Evolutionary conservation across 2,113 vertebrate species (phyloP), one percentile per base, ranked within the genome.

Genomic region (Tapirus terrestris): DNA sequence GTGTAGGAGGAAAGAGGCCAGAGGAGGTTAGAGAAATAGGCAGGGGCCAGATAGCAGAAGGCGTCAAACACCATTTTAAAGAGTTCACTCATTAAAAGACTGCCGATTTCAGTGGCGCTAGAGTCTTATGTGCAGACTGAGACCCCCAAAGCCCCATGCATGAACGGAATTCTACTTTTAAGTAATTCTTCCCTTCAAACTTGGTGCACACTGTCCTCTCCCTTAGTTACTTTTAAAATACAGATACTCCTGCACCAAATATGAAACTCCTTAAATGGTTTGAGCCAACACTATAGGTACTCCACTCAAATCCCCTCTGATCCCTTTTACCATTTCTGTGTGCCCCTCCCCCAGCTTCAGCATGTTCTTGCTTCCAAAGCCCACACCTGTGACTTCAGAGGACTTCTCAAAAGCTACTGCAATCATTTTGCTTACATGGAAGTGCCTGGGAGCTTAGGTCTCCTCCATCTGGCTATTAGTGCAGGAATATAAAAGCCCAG

Each of bases 101-200:
- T 77, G 13, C 29, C 31, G 56, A 67, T 82, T 92, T 97, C 79
- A 93, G n/a, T 92, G 75, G 25, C 65, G 72, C 36, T 83, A 60
- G 51, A 92, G 60, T 76, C 61, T 87, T 96, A 72, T 86, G 11
- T 84, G 33, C 81, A 75, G 48, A 90, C 23, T 65, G 72, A 90
- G 31, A 51, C 20, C 45, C 58, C 25, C 12, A 39, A 81, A 80
- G 23, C 72, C 53, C 21, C 10, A 51, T 36, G 27, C 25, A 72
- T 53, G 39, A 92, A 92, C 23, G 2, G 25, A 96, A 97, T 79
- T 89, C 61, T 81, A 39, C 58, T 93, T 94, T 91, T 79, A 89
- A 88, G 53, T 92, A 60, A 86, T 77, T 82, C 43, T 96, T 95
- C 45, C 48, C 68, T 94, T 95, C 67, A n/a, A 9, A 82, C 45